Base-by-base conservation (phyloP, 2,797 vertebrate species). In the Eulemur rubriventer region DNA sequence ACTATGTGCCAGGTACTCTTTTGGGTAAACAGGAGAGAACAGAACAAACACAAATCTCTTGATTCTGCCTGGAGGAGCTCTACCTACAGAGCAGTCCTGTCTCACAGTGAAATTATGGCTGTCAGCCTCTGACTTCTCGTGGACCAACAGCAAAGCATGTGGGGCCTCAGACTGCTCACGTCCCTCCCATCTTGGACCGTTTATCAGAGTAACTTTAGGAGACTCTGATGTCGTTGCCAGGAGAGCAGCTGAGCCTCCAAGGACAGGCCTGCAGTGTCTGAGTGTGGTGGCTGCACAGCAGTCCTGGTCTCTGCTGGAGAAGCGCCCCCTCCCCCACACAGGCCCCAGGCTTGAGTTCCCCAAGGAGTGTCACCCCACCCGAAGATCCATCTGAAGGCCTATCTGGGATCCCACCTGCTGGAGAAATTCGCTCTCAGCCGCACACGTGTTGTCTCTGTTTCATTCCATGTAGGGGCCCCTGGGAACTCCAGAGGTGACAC, bases 401-500 rank as follows among this genome's bases (percentile, higher is more conserved):
- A 41, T 9, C 46, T 0, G 0, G 50, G 41, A 57, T 2, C 78
- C 52, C 48, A 41, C 30, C 13, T 28, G 10, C 61, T 55, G 52
- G 24, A 43, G 30, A 86, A 55, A 38, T 26, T 43, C 4, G 1
- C 70, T 46, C 16, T 8, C 35, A 33, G 61, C 13, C 7, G n/a
- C 18, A 28, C 10, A 16, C 3, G 4, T 24, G 48, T 46, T 57
- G 4, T 48, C 67, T 70, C 50, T 46, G 30, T 41, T 75, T 79
- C 46, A 38, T n/a, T 70, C 46, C 28, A 55, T 1, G 12, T 22
- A 59, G 18, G 28, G 9, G 43, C 18, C 28, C 46, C 20, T 8
- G 18, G 43, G n/a, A 57, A 88, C 33, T 48, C 43, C 87, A 89
- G 50, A 57, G 73, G 38, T 70, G 78, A 85, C 57, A 8, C 78